Base-by-base conservation (phyloP, 1,140 invertebrate species). In the Hyles euphorbiae region DNA sequence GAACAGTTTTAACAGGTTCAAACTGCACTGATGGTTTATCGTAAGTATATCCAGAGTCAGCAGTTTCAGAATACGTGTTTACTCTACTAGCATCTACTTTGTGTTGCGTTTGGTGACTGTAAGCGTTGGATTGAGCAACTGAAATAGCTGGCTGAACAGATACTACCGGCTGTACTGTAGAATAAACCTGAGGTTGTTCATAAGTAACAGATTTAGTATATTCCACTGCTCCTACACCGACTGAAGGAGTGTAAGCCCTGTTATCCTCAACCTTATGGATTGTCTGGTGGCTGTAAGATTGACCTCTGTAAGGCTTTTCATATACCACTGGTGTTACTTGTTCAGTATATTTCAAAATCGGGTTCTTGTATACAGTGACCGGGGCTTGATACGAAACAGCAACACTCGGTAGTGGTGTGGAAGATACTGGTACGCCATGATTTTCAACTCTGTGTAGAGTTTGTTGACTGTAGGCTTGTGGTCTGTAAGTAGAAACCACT, bases 301-400 rank as follows among this genome's bases (percentile, higher is more conserved):
- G 66, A 34, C 65, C 60, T 53, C 58, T 63, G n/a, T 67, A 72
- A 53, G 84, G 80, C 53, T 73, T 61, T 1, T 75, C 67, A 53
- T 78, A 79, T 22, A 69, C 61, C 6, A 70, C 65, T 45, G 87
- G 80, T 43, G 78, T 76, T 12, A 81, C 69, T 56, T 77, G 83
- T 63, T 86, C 69, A 1, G 74, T 78, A 53, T 87, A 86, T 64
- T 81, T 76, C 6, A 87, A 22, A 12, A 89, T 67, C 6, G 87
- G 87, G 66, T 89, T 90, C 62, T 88, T 69, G 55, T 87, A 87
- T 34, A 77, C 53, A 50, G 83, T 76, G 8, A 87, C 80, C 40
- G 79, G 61, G 32, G 85, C 74, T 52, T 80, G 68, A 52, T 84
- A 80, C 34, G 61, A 60, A 12, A 78, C 44, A 44, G 81, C 36